Percentiles rank a stretch among this genome's conserved stretches.
These are phyloP conservation scores for Hoplodrina ambigua DNA, from an alignment of 2,888 invertebrate genomes.

Conservation along the genomic window DNA sequence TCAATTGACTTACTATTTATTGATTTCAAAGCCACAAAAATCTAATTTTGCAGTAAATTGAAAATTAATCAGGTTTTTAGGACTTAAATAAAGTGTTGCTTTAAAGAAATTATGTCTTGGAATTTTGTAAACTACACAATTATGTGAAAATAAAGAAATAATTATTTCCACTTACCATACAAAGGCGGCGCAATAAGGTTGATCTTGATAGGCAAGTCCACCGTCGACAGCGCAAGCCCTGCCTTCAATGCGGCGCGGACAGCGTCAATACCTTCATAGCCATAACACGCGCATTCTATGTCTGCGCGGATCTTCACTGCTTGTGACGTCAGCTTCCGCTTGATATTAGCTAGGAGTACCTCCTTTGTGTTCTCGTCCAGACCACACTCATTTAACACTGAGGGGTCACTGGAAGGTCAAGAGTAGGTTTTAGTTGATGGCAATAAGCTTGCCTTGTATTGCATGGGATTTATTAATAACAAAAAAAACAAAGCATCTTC, in stretches of 20 bases:
- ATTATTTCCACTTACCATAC: slow-evolving; percentile 91
- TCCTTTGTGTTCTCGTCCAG: slow-evolving; percentile 97
- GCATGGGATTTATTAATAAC: too few species aligned
- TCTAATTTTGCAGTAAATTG: too few species aligned
- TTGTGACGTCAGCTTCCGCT: slow-evolving; percentile 98
- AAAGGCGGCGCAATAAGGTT: slow-evolving; percentile 99
- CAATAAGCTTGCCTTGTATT: too few species aligned
- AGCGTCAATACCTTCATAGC: slow-evolving; percentile 99
- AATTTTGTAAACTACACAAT: too few species aligned
- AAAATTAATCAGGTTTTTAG: too few species aligned
- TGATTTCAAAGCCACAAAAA: too few species aligned
- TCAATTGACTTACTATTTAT: too few species aligned
- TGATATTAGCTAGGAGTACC: slow-evolving; percentile 97
- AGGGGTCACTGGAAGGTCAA: slow-evolving; percentile 94
- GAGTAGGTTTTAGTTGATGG: background rate
- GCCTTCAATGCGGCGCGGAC: slow-evolving; percentile 97
- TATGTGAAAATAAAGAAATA: too few species aligned
- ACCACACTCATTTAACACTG: slow-evolving; percentile 98
- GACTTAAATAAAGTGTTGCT: too few species aligned
- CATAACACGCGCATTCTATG: slow-evolving; percentile 86
- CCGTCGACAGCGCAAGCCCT: slow-evolving; percentile 97
- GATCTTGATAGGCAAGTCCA: slow-evolving; percentile 99
- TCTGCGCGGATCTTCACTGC: slow-evolving; percentile 87
- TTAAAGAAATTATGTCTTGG: too few species aligned
- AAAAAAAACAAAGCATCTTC: too few species aligned